phyloP scores from a whole-genome alignment of 2,888 invertebrate species.

The Thecocarcelia acutangulata region DNA sequence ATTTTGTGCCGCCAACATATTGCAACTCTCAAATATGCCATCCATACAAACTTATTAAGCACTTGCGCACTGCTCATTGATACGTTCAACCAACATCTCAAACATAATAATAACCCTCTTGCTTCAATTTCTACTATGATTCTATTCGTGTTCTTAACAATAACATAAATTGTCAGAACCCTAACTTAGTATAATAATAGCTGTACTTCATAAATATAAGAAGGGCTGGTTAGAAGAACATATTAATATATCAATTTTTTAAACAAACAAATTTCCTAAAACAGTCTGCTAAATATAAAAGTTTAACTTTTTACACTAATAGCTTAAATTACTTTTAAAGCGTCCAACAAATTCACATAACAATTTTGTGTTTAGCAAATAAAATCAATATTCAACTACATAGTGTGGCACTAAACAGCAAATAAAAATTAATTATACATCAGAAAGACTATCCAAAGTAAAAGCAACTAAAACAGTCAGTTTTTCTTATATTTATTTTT shows the following conservation, averaged over 20 bases:
- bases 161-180: conserved; percentile 21
- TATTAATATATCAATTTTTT: background rate
- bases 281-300: too few species aligned
- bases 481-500: background rate
- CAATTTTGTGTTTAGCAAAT: conserved; percentile 17
- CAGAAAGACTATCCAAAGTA: background rate
- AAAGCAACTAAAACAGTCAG: background rate
- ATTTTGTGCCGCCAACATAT: conserved; percentile 61
- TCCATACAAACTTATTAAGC: conserved; percentile 30
- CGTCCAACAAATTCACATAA: background rate
- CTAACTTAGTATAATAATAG: conserved; percentile 1
- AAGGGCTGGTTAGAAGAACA: background rate
- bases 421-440: background rate
- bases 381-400: conserved; percentile 41
- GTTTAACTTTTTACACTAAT: background rate
- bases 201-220: background rate
- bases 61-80: conserved; percentile 54
- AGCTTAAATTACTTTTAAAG: background rate
- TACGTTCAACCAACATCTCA: conserved; percentile 12
- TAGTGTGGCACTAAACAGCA: conserved; percentile 9
- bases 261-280: background rate
- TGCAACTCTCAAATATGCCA: conserved; percentile 56
- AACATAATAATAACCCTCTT: conserved; percentile 45
- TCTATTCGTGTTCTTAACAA: conserved; percentile 22
- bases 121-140: conserved; percentile 20